Evolutionary conservation across 2,888 invertebrate genomes (phyloP), one percentile per base, ranked within the genome.

Genomic region (Vannuccia rotundouncinata): DNA sequence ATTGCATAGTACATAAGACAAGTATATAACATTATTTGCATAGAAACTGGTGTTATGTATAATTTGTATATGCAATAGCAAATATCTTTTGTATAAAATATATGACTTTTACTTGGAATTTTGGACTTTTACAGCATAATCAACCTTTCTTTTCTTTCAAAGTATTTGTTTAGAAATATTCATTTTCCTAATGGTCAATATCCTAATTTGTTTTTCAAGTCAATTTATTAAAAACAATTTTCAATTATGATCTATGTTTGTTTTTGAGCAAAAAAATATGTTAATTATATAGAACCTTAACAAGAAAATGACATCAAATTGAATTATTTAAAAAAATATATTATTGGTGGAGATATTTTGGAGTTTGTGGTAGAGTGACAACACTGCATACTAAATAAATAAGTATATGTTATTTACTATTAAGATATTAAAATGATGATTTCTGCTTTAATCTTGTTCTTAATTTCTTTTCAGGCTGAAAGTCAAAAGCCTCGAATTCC

Each of bases 51-150:
- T 66, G 10, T 66, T 66, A 66, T 66, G 22, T 66, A 66, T 66
- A n/a, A 5, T 66, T 66, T 66, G 13, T 66, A 66, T 66, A 66
- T 27, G 25, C 66, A 66, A 66, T 66, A 66, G 10, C 66, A 66
- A 66, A 66, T 66, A 66, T 66, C 66, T 66, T 66, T 66, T 66
- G 66, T 66, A 66, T 66, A 66, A 66, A 66, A 66, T 66, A 66
- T 66, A 66, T 66, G 66, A 66, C 66, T 66, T 66, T 66, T 17
- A 45, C 45, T 45, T 45, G 45, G 45, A 45, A 45, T 45, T 45
- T 17, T 45, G 5, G 45, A 45, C 45, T 45, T 45, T 45, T 45
- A 45, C 45, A 45, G 45, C 17, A 45, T 45, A 45, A 45, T 17
- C 45, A 45, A 66, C 66, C 66, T 66, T 66, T n/a, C 66, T 66